phyloP scores from a whole-genome alignment of 2,888 invertebrate genomes.

The Amblyjoppa proteus region DNA sequence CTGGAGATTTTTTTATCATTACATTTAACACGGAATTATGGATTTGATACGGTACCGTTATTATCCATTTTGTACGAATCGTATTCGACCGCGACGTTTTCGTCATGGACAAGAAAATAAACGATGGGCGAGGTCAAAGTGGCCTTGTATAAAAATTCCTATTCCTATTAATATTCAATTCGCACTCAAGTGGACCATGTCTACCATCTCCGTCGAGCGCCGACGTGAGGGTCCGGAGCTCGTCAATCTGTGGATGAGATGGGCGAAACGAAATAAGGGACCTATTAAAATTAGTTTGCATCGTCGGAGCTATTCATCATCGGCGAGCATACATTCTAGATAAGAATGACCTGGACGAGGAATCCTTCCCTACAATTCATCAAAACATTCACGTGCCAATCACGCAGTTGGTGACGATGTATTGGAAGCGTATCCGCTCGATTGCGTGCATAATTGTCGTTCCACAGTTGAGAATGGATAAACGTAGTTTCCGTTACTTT shows the following conservation, averaged over 20 bases:
- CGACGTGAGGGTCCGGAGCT: background rate
- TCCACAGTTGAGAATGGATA: too few relatives aligned
- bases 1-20: background rate
- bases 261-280: background rate
- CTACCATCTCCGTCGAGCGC: slow-evolving; percentile 3
- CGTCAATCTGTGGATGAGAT: slow-evolving; percentile 22
- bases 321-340: background rate
- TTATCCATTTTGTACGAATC: background rate
- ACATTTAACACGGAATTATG: background rate
- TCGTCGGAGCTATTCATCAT: background rate
- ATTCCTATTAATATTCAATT: slow-evolving; percentile 41
- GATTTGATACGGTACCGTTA: background rate
- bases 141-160: slow-evolving; percentile 21
- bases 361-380: background rate
- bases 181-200: slow-evolving; percentile 29
- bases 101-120: background rate
- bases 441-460: too few relatives aligned
- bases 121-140: background rate
- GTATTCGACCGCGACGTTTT: background rate
- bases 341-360: background rate
- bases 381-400: too few relatives aligned
- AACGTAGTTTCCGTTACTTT: too few relatives aligned
- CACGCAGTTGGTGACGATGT: too few relatives aligned
- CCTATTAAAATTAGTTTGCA: slow-evolving; percentile 32
- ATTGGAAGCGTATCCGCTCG: too few relatives aligned